Evolutionary conservation across 2,888 invertebrate species (phyloP).

Genomic region (Notodonta dromedarius): DNA sequence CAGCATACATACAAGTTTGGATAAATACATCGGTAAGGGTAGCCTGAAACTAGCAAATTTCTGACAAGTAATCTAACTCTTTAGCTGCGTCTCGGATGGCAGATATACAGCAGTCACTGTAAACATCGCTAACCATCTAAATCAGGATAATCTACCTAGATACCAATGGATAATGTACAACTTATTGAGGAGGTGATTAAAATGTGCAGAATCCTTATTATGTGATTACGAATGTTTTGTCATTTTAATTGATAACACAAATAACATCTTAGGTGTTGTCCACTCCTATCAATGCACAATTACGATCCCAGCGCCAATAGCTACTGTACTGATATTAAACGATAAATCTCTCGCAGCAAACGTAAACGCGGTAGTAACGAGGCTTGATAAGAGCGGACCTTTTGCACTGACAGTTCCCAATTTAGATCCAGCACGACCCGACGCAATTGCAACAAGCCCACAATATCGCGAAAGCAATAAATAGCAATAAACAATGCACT

Average conservation of each 20-base stretch:
- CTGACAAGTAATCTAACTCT: too few species aligned
- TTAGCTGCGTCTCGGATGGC: too few species aligned
- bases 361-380: slow-evolving; percentile 3
- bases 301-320: not conserved
- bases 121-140: too few species aligned
- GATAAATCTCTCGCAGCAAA: slow-evolving; percentile 1
- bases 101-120: too few species aligned
- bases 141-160: too few species aligned
- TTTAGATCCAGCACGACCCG: slow-evolving; percentile 28
- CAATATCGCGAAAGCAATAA: slow-evolving; percentile 23
- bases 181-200: too few species aligned
- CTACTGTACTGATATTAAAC: not conserved
- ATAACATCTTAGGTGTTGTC: not conserved
- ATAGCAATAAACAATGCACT: slow-evolving; percentile 36
- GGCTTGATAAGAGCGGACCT: slow-evolving; percentile 11
- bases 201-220: too few species aligned
- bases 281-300: not conserved
- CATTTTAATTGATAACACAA: not conserved
- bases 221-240: not conserved
- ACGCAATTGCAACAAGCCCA: slow-evolving; percentile 23
- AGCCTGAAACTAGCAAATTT: too few species aligned
- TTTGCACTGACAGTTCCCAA: slow-evolving; percentile 22
- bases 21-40: too few species aligned
- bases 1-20: not conserved
- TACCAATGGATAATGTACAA: too few species aligned